A percentile compares a stretch with the other conserved stretches of the same genome.
Conservation (phyloP, 2,888 invertebrate genomes). For the Sphinx pinastri region DNA sequence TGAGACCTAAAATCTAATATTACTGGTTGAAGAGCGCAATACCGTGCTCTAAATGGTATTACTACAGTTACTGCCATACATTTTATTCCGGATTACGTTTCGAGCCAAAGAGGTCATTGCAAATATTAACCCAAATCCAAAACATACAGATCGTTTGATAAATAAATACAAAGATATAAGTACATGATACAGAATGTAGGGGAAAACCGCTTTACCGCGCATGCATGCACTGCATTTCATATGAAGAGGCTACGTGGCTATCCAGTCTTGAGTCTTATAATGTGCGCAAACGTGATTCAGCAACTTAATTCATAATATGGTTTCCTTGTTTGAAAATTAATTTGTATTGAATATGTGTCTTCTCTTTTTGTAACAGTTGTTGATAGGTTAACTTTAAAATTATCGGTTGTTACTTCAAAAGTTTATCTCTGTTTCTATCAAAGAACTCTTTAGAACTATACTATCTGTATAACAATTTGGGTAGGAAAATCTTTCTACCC, state of each 20-base stretch:
- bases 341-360: background rate
- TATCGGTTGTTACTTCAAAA: too few species aligned
- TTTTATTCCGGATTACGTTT: background rate
- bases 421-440: too few species aligned
- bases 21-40: too few species aligned
- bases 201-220: constrained; percentile 34
- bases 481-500: too few species aligned
- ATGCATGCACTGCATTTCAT: constrained; percentile 36
- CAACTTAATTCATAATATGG: background rate
- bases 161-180: background rate
- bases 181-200: constrained; percentile 6
- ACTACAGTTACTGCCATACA: too few species aligned
- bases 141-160: background rate
- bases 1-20: too few species aligned
- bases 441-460: too few species aligned
- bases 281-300: constrained; percentile 5
- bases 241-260: constrained; percentile 27
- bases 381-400: too few species aligned
- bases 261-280: constrained; percentile 6
- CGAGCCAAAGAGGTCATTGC: too few species aligned
- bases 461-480: too few species aligned
- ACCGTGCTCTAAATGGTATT: too few species aligned
- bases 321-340: background rate
- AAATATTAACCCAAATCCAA: background rate
- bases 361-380: too few species aligned